Evolutionary conservation across 1,140 invertebrate genomes (phyloP).

Genomic region (Drosophila pseudoananassae): DNA sequence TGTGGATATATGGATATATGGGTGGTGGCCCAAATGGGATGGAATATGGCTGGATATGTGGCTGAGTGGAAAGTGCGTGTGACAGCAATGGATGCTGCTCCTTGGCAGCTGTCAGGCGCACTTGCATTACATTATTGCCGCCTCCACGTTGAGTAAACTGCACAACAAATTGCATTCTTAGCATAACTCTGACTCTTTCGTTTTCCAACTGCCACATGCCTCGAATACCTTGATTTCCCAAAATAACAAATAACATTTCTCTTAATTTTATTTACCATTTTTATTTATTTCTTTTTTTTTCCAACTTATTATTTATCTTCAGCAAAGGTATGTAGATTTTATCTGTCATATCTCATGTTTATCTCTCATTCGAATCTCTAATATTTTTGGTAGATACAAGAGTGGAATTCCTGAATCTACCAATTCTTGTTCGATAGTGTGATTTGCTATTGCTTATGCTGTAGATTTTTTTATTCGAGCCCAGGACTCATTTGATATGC

Average conservation of each 20-base stretch:
- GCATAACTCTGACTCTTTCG: background rate
- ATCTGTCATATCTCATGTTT: conserved; percentile 6
- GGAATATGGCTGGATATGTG: conserved; percentile 12
- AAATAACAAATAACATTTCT: background rate
- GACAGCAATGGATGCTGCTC: conserved; percentile 46
- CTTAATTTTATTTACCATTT: background rate
- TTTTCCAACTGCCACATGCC: conserved; percentile 1
- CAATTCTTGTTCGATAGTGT: conserved; percentile 51
- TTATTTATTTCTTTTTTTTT: conserved; percentile 1
- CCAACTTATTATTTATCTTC: conserved; percentile 22
- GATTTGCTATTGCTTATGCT: conserved; percentile 54
- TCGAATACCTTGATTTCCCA: conserved; percentile 4
- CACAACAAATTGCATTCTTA: conserved; percentile 24
- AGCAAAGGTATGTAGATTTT: conserved; percentile 8
- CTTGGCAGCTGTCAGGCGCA: conserved; percentile 67
- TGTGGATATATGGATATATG: background rate
- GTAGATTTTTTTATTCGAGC: conserved; percentile 30
- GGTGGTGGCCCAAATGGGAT: conserved; percentile 27
- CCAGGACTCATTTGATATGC: conserved; percentile 73
- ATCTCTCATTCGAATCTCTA: conserved; percentile 11
- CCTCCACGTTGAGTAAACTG: conserved; percentile 49
- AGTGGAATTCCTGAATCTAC: background rate
- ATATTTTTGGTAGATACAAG: conserved; percentile 10
- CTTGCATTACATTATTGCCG: conserved; percentile 65
- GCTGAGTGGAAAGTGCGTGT: conserved; percentile 54